Percentiles rank a stretch among this genome's conserved stretches.
These are phyloP conservation scores for Anagyrus pseudococci DNA, from an alignment of 2,888 invertebrate species.

Conservation along the genomic window DNA sequence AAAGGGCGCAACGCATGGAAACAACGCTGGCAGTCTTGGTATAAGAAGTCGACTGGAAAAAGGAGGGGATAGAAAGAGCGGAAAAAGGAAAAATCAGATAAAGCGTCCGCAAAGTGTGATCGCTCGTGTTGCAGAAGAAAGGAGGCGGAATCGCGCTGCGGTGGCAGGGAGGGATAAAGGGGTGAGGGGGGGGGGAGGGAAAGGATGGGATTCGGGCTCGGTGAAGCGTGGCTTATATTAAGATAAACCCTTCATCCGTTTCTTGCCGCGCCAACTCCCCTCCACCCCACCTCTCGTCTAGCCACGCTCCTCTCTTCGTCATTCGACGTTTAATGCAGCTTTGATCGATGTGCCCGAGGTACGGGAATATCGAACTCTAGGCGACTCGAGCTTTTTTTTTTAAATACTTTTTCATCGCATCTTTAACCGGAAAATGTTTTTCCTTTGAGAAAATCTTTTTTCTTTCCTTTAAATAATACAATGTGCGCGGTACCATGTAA, in stretches of 20 bases:
- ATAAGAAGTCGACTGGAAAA: background rate
- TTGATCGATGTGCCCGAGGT: slow-evolving; percentile 21
- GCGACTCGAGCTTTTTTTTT: background rate
- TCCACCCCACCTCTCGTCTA: slow-evolving; percentile 5
- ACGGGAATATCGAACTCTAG: too few species aligned
- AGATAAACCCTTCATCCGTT: slow-evolving; percentile 61
- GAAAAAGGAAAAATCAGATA: slow-evolving; percentile 47
- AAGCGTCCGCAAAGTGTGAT: slow-evolving; percentile 55
- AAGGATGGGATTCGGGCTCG: slow-evolving; percentile 46
- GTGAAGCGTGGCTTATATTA: slow-evolving; percentile 59
- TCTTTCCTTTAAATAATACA: too few species aligned
- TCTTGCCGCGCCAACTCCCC: slow-evolving; percentile 49
- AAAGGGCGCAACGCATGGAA: slow-evolving; percentile 3
- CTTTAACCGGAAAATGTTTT: too few species aligned
- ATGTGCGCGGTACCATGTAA: background rate
- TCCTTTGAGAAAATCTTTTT: too few species aligned
- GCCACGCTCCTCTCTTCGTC: slow-evolving; percentile 2
- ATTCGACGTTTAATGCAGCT: slow-evolving; percentile 25
- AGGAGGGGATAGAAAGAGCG: background rate
- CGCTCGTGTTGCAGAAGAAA: slow-evolving; percentile 50
- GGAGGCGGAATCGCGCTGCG: too few species aligned
- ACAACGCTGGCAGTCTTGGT: slow-evolving; percentile 7
- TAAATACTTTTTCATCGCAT: too few species aligned
- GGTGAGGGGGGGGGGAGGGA: slow-evolving; percentile 37
- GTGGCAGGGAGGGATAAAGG: too few species aligned